Percentiles rank a stretch among this genome's conserved stretches.
Evolutionary conservation across 2,888 invertebrate species (phyloP).

Genomic region (Acanthopleura granulata): DNA sequence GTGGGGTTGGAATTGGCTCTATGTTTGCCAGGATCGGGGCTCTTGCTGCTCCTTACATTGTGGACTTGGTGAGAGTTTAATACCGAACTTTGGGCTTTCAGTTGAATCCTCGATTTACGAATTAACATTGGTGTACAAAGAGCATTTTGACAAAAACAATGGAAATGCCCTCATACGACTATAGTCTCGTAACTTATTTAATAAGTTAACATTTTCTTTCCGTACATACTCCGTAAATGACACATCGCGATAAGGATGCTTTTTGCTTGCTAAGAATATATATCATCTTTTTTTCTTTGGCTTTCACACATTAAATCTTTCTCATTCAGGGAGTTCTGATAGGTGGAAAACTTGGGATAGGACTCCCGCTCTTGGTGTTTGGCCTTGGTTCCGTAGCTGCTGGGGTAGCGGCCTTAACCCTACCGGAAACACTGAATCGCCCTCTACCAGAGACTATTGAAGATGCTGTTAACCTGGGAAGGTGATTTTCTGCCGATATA

Average conservation of each 20-base stretch:
- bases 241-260: too few relatives aligned
- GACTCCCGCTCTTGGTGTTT: conserved; percentile 79
- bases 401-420: conserved; percentile 76
- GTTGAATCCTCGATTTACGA: too few relatives aligned
- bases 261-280: too few relatives aligned
- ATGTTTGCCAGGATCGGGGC: conserved; percentile 14
- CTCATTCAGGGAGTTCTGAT: conserved; percentile 39
- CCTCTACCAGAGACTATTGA: conserved; percentile 84
- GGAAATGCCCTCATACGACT: too few relatives aligned
- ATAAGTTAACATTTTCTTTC: too few relatives aligned
- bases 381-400: conserved; percentile 80
- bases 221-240: too few relatives aligned
- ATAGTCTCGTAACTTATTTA: too few relatives aligned
- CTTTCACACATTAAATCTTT: too few relatives aligned
- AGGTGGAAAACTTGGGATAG: conserved; percentile 45
- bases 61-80: background rate
- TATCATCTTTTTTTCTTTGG: too few relatives aligned
- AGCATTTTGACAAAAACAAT: too few relatives aligned
- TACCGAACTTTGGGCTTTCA: too few relatives aligned
- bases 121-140: too few relatives aligned
- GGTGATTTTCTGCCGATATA: conserved; percentile 19
- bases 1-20: background rate
- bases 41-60: conserved; percentile 7
- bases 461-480: conserved; percentile 67
- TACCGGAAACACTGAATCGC: conserved; percentile 85